phyloP scores from a whole-genome alignment of 2,888 invertebrate genomes.

The Eristalis pertinax region DNA sequence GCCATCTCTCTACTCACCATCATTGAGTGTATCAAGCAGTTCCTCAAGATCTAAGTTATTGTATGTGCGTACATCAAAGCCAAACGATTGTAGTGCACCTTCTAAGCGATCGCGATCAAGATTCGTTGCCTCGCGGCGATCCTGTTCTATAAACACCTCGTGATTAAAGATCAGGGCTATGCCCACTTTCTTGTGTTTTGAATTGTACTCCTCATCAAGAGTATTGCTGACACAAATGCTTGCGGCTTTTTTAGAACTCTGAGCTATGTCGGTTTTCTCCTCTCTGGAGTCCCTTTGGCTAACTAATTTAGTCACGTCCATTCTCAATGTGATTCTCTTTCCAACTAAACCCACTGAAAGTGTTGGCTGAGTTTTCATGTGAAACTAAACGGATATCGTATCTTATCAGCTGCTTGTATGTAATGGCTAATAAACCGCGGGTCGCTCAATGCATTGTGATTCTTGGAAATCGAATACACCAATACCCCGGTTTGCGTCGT shows the following conservation, averaged over 20 bases:
- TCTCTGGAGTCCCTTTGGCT: too few relatives aligned
- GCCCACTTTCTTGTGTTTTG: conserved; percentile 82
- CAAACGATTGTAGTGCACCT: conserved; percentile 80
- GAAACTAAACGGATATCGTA: conserved; percentile 62
- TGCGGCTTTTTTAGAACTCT: too few relatives aligned
- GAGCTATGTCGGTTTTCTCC: too few relatives aligned
- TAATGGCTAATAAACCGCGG: too few relatives aligned
- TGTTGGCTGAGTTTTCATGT: background rate
- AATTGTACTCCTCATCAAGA: conserved; percentile 82
- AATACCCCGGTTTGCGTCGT: too few relatives aligned
- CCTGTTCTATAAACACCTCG: conserved; percentile 81
- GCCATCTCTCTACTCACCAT: conserved; percentile 31
- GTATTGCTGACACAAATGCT: conserved; percentile 73
- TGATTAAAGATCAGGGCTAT: conserved; percentile 85
- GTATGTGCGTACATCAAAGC: conserved; percentile 82
- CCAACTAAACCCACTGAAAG: conserved; percentile 42
- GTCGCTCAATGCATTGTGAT: too few relatives aligned
- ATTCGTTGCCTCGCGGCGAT: conserved; percentile 83
- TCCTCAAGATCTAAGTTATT: conserved; percentile 81
- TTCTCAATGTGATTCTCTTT: conserved; percentile 65
- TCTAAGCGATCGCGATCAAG: conserved; percentile 83
- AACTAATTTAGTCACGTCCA: too few relatives aligned
- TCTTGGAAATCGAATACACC: too few relatives aligned
- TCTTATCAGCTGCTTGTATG: too few relatives aligned
- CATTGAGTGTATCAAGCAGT: conserved; percentile 74